These are phyloP conservation scores for Phaethon lepturus DNA, from an alignment of 2,113 vertebrate genomes.

Conservation along the genomic window DNA sequence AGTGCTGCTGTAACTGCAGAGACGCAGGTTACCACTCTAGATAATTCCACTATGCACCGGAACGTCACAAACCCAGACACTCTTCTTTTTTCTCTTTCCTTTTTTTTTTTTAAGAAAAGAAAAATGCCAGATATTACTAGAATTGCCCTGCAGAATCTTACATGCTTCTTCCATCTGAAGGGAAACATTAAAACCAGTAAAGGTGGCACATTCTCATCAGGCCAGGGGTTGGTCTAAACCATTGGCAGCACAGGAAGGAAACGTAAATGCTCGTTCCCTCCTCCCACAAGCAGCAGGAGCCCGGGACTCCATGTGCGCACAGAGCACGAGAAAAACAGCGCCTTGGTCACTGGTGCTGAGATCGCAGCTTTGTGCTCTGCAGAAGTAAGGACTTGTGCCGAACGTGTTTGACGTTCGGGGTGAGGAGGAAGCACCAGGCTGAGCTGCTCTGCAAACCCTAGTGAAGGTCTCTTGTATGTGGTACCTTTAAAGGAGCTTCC, in stretches of 20 bases:
- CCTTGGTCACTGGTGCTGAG: not conserved
- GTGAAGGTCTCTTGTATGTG: not conserved
- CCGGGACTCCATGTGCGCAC: fast-evolving
- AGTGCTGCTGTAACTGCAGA: not conserved
- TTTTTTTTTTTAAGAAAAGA: not conserved
- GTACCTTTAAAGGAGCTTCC: not conserved
- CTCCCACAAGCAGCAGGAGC: not conserved
- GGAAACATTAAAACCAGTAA: not conserved
- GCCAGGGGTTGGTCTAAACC: not conserved
- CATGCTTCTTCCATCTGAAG: not conserved
- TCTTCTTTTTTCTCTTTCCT: no score
- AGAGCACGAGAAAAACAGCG: fast-evolving
- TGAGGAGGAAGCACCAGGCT: not conserved
- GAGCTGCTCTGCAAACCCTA: not conserved
- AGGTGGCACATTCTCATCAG: not conserved
- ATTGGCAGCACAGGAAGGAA: not conserved
- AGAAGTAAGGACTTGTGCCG: not conserved
- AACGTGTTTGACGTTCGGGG: fast-evolving
- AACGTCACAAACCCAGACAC: not conserved
- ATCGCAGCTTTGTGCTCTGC: not conserved
- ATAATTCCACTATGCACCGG: not conserved
- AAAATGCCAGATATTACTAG: not conserved
- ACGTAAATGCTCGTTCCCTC: not conserved
- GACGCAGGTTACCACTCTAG: not conserved
- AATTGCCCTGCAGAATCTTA: not conserved